Evolutionary conservation across 2,113 vertebrate species (phyloP), one percentile per base, ranked within the genome.

Genomic region (Pungitius pungitius): DNA sequence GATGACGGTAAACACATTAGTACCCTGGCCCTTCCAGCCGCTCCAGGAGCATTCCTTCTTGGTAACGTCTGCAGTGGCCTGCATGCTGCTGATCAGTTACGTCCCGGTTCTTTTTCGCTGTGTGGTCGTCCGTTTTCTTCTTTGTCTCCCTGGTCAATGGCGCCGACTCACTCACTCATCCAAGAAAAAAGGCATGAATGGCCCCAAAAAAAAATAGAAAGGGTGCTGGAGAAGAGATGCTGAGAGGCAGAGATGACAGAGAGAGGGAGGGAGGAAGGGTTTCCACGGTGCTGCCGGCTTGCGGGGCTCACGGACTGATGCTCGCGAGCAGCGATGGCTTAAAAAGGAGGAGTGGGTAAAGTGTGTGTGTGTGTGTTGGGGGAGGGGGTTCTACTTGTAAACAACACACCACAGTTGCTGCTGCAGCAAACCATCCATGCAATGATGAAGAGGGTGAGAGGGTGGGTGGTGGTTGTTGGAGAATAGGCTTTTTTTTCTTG

Each of bases 1-100:
- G 85, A 85, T 76, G 57, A 82, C 62, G 69, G 75, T 63, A 86
- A 88, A 88, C 61, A 24, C 66, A 13, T 81, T 75, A 85, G 89
- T 97, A 99, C 97, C 97, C 95, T 98, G 96, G 93, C 96, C 95
- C 93, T 95, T 98, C 97, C 97, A 99, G 94, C 95, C 92, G 95
- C 95, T 99, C 96, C 96, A 97, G 75, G 96, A 94, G 92, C 96
- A 94, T 71, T 97, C 97, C 95, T 97, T 99, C 96, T 96, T 97
- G 90, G 94, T 95, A 84, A 95, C 94, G 82, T 97, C 96, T 68
- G 95, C 94, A 81, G 93, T 93, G 94, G 95, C 95, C 96, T 98
- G 97, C 97, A 99, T 99, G 89, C 92, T 94, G 95, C 88, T 90
- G 85, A 10, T 85, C 78, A 33, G 35, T 72, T 85, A 69, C 56